phyloP scores from a whole-genome alignment of 2,797 vertebrate species.

The Mergus octosetaceus region DNA sequence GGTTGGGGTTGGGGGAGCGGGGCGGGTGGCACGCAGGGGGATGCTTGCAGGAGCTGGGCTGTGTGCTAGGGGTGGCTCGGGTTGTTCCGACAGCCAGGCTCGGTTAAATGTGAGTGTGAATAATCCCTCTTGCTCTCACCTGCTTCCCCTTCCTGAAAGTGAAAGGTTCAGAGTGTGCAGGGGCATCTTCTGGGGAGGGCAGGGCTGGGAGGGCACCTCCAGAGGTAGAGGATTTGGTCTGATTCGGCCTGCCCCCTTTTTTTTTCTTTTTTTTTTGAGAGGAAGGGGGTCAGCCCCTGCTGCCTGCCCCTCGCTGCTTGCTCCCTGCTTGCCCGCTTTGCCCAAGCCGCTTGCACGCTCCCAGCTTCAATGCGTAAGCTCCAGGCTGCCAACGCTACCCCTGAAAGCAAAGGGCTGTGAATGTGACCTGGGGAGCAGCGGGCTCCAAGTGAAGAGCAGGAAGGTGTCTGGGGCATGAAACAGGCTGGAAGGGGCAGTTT shows the following conservation, averaged over 20 bases:
- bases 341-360: background rate
- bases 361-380: background rate
- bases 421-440: background rate
- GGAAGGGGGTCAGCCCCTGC: fast-evolving
- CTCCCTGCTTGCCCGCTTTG: no score
- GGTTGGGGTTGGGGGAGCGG: no score
- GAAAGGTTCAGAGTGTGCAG: background rate
- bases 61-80: background rate
- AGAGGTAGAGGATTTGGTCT: no score
- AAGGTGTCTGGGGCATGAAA: background rate
- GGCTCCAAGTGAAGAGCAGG: background rate
- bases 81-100: fast-evolving
- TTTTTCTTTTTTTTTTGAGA: background rate
- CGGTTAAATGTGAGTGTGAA: background rate
- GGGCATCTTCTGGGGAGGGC: background rate
- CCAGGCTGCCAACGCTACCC: fast-evolving
- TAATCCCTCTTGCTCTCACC: background rate
- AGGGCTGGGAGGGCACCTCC: fast-evolving
- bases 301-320: fast-evolving
- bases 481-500: background rate
- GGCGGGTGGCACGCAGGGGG: fast-evolving
- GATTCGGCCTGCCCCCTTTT: background rate
- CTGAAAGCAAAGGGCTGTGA: background rate
- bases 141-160: background rate
- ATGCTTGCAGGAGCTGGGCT: background rate